Evolutionary conservation across 1,140 invertebrate genomes (phyloP).

Genomic region (Drosophila littoralis): DNA sequence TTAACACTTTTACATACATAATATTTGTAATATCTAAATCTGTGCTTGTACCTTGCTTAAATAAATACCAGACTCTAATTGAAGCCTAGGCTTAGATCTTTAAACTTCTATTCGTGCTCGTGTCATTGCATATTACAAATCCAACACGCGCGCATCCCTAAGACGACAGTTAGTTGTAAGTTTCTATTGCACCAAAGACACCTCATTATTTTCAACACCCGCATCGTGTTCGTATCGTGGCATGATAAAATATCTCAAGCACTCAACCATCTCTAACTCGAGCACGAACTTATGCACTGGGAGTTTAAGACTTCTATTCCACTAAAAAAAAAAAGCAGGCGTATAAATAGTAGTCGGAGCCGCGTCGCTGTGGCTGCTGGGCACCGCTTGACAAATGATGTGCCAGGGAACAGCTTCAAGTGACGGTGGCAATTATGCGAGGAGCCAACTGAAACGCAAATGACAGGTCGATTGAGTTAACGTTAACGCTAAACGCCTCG

Average conservation of each 20-base stretch:
- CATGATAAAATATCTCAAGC: too few species aligned
- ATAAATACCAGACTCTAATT: too few species aligned
- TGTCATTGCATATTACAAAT: neutral
- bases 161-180: too few species aligned
- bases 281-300: slow-evolving; percentile 3
- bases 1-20: too few species aligned
- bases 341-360: slow-evolving; percentile 41
- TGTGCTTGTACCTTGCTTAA: too few species aligned
- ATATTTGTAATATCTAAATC: too few species aligned
- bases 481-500: slow-evolving; percentile 83
- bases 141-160: too few species aligned
- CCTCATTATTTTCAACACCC: too few species aligned
- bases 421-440: slow-evolving; percentile 81
- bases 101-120: neutral
- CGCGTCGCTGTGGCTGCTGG: slow-evolving; percentile 39
- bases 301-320: slow-evolving; percentile 30
- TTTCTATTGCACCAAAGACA: too few species aligned
- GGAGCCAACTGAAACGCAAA: slow-evolving; percentile 76
- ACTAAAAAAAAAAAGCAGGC: neutral
- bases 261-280: slow-evolving; percentile 9
- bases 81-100: too few species aligned
- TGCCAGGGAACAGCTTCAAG: slow-evolving; percentile 80
- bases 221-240: too few species aligned
- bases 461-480: slow-evolving; percentile 84
- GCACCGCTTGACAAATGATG: slow-evolving; percentile 76